Percentiles rank a stretch among this genome's conserved stretches.
Conservation (phyloP, 2,888 invertebrate species). For the Homarus gammarus region DNA sequence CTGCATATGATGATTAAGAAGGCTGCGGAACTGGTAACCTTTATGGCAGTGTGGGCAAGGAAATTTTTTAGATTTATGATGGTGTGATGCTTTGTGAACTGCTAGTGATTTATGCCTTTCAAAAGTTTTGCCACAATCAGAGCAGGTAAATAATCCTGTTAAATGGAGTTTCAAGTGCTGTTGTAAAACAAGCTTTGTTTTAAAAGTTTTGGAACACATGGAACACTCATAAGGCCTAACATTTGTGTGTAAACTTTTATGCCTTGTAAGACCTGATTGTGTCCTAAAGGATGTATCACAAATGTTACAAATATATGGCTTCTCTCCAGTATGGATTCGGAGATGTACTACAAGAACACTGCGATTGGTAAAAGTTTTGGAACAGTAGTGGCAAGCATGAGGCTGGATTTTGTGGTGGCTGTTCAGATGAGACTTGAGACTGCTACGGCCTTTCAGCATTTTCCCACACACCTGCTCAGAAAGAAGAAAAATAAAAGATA, state of each 20-base stretch:
- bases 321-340: conserved; percentile 71
- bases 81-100: conserved; percentile 58
- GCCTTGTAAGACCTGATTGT: conserved; percentile 42
- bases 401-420: conserved; percentile 68
- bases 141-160: conserved; percentile 57
- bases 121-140: conserved; percentile 61
- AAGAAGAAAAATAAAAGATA: neutral
- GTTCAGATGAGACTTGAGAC: conserved; percentile 64
- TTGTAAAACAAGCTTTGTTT: conserved; percentile 62
- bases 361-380: conserved; percentile 61
- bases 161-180: conserved; percentile 71
- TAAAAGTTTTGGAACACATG: conserved; percentile 68
- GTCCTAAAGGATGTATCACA: conserved; percentile 63
- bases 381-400: conserved; percentile 58
- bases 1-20: conserved; percentile 70
- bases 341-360: conserved; percentile 60
- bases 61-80: conserved; percentile 46
- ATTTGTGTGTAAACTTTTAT: conserved; percentile 50
- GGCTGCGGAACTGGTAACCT: conserved; percentile 53
- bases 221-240: conserved; percentile 58
- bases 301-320: conserved; percentile 52
- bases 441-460: conserved; percentile 54
- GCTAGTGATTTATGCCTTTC: conserved; percentile 55
- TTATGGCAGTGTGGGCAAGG: conserved; percentile 65
- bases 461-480: conserved; percentile 68